A percentile compares a stretch with the other conserved stretches of the same genome.
These are phyloP conservation scores for Dicyrtomina minuta DNA, from an alignment of 2,888 invertebrate genomes.

Conservation along the genomic window DNA sequence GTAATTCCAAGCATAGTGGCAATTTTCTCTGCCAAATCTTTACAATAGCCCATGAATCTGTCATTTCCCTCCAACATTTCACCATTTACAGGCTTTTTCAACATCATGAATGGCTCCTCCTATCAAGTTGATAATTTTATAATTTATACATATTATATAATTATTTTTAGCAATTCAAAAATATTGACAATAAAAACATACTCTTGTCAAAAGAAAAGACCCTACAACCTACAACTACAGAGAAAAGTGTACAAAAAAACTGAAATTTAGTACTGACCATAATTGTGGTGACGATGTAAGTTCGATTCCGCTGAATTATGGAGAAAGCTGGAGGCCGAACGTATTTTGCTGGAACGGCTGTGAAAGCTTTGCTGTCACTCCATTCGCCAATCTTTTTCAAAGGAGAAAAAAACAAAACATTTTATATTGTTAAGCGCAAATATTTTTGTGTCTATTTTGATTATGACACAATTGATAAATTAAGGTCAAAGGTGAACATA, in stretches of 20 bases:
- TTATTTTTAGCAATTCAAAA: too few relatives aligned
- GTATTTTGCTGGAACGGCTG: conserved; percentile 51
- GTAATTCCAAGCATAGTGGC: conserved; percentile 75
- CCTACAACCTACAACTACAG: background rate
- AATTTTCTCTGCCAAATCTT: conserved; percentile 70
- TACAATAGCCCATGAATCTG: conserved; percentile 76
- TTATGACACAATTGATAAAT: too few relatives aligned
- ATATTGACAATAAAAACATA: too few relatives aligned
- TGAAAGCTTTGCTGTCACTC: conserved; percentile 51
- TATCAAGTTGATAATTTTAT: conserved; percentile 55
- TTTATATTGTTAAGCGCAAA: background rate
- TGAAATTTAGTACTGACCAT: conserved; percentile 61
- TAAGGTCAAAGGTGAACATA: too few relatives aligned
- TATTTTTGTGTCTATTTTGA: too few relatives aligned
- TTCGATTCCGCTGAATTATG: conserved; percentile 64
- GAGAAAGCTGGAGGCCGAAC: conserved; percentile 51
- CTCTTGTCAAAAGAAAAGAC: conserved; percentile 1
- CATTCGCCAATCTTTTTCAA: conserved; percentile 51
- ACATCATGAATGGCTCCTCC: conserved; percentile 88
- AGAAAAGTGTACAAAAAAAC: background rate
- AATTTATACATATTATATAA: too few relatives aligned
- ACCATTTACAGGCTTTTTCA: conserved; percentile 67
- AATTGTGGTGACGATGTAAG: conserved; percentile 83
- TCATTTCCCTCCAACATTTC: conserved; percentile 69
- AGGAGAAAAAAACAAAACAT: conserved; percentile 17